These are phyloP conservation scores for Xyrauchen texanus DNA, from an alignment of 2,113 vertebrate species.

Conservation along the genomic window DNA sequence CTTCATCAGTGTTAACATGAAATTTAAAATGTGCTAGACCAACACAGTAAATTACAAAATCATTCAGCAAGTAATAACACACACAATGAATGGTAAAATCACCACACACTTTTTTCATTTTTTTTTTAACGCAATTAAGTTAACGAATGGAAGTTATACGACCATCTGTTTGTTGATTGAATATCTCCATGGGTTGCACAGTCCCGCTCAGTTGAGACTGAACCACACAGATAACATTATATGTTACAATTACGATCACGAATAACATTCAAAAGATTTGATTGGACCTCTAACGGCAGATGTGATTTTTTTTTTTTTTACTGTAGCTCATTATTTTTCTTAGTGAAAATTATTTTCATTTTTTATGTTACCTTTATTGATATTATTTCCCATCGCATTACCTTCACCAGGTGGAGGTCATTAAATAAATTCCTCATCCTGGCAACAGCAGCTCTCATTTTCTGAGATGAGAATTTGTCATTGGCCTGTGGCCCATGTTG, in stretches of 20 bases:
- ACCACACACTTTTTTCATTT: neutral
- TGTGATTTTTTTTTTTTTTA: too few relatives aligned
- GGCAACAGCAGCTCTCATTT: conserved; percentile 34
- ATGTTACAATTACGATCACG: conserved; percentile 26
- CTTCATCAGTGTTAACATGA: neutral
- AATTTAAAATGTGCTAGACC: neutral
- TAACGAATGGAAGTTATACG: conserved; percentile 53
- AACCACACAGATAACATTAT: conserved; percentile 22
- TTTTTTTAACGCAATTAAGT: conserved; percentile 36
- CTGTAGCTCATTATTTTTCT: neutral
- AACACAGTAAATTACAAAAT: neutral
- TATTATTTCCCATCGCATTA: conserved; percentile 14
- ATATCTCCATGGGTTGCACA: conserved; percentile 12
- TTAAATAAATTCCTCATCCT: conserved; percentile 17
- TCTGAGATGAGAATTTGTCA: conserved; percentile 32
- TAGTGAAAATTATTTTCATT: conserved; percentile 5
- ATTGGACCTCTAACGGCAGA: conserved; percentile 35
- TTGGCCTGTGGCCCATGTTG: conserved; percentile 38
- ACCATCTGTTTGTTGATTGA: conserved; percentile 55
- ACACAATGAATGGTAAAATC: conserved; percentile 7
- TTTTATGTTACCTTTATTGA: conserved; percentile 24
- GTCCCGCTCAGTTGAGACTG: neutral
- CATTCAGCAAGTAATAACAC: neutral
- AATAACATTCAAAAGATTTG: conserved; percentile 33
- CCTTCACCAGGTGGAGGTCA: conserved; percentile 4